Conservation (phyloP, 2,797 vertebrate species). For the Paedocypris micromegethes region DNA sequence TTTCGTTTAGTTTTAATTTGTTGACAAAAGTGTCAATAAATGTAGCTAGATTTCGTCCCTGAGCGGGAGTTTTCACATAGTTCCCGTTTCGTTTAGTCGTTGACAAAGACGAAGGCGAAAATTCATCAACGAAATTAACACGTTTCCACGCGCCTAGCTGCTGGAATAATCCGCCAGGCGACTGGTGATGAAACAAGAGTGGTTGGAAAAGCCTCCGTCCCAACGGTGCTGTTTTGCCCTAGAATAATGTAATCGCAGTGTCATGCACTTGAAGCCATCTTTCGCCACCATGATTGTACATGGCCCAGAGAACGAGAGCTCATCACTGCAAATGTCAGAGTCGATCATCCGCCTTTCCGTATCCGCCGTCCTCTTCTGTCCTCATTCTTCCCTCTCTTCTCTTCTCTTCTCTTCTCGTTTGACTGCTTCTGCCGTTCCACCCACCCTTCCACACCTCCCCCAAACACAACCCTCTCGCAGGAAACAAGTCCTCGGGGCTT, state of each 20-base stretch:
- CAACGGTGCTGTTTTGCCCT: constrained; percentile 38
- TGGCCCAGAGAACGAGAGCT: constrained; percentile 52
- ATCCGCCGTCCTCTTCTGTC: constrained; percentile 33
- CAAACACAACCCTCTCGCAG: constrained; percentile 54
- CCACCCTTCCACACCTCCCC: constrained; percentile 13
- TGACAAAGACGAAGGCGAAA: too few species aligned
- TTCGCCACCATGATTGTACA: constrained; percentile 52
- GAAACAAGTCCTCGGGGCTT: constrained; percentile 63
- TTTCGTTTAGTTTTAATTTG: too few species aligned
- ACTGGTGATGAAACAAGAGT: constrained; percentile 44
- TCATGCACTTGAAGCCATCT: constrained; percentile 31
- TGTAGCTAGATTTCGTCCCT: too few species aligned
- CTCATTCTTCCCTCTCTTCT: constrained; percentile 41
- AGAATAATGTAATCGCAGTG: constrained; percentile 49
- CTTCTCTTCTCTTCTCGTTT: not conserved
- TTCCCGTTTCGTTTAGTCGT: too few species aligned
- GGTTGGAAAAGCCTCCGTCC: constrained; percentile 39
- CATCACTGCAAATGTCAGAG: constrained; percentile 63
- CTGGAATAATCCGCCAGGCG: constrained; percentile 17
- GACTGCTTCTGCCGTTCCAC: constrained; percentile 46
- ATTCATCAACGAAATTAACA: constrained; percentile 6
- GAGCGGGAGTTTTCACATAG: too few species aligned
- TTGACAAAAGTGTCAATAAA: too few species aligned
- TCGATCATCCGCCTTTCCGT: constrained; percentile 59
- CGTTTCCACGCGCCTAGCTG: constrained; percentile 20